Conservation (phyloP, 2,113 vertebrate species). For the Entelurus aequoreus region DNA sequence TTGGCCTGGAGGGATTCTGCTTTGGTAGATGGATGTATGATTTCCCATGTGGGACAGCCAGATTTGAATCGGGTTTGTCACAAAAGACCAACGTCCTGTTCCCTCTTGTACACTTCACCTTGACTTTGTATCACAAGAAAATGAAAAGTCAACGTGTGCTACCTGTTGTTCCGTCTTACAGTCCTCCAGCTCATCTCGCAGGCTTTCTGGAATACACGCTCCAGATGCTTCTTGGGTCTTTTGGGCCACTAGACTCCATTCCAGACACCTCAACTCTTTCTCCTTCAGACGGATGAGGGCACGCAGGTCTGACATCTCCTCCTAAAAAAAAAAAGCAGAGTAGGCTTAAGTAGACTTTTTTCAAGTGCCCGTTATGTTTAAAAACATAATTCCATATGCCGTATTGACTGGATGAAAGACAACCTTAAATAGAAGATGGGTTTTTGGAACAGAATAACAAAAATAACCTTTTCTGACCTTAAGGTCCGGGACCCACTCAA, state of each 20-base stretch:
- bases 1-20: constrained; percentile 66
- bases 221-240: constrained; percentile 70
- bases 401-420: too few species aligned
- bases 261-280: constrained; percentile 76
- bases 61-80: constrained; percentile 59
- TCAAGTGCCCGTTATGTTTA: too few species aligned
- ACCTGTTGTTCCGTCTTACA: constrained; percentile 58
- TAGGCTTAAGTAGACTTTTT: neutral
- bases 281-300: constrained; percentile 71
- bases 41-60: constrained; percentile 62
- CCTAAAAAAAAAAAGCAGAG: constrained; percentile 63
- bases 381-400: too few species aligned
- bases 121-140: constrained; percentile 49
- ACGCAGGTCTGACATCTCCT: constrained; percentile 78
- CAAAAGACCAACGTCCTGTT: constrained; percentile 49
- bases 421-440: too few species aligned
- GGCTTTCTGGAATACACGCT: constrained; percentile 69
- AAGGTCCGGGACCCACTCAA: too few species aligned
- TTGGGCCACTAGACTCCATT: constrained; percentile 71
- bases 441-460: too few species aligned
- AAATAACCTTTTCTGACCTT: too few species aligned
- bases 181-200: constrained; percentile 61
- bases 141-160: constrained; percentile 11
- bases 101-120: constrained; percentile 60
- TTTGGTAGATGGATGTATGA: constrained; percentile 58